Evolutionary conservation across 1,140 invertebrate genomes (phyloP), one percentile per base, ranked within the genome.

Genomic region (Probaryconus sp.): DNA sequence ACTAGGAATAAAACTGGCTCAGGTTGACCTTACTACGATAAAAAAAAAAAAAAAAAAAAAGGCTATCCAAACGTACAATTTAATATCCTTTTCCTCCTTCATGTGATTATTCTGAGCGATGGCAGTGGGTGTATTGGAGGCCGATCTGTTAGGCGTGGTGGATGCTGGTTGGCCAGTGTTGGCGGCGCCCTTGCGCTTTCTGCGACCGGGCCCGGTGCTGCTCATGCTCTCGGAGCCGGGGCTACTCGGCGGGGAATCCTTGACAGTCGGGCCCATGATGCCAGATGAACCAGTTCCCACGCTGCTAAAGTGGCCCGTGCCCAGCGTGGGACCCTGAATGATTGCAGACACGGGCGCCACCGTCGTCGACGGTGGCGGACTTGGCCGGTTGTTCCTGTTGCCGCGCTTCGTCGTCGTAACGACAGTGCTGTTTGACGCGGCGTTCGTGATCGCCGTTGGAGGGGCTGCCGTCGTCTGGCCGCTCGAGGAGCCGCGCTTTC

Each of bases 211-310:
- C 24, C 80, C 83, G 76, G 21, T 81, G 74, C 83, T 87, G 11
- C 82, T 82, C 84, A 85, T 86, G 47, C 81, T 86, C 61, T 92
- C 91, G 0, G 91, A 92, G 38, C 90, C 90, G 0, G 92, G 92
- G 51, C 91, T 92, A 74, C 91, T 91, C 1, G 92, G 92, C 2
- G 92, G 92, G 1, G 92, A 92, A 51, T 90, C 89, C 67, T 90
- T 90, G 1, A 90, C 85, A 5, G 82, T 84, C 5, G 85, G 84
- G 16, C 85, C 85, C 84, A 87, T 87, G 9, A 77, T 71, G 38
- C 69, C 76, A 4, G 35, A 48, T 5, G 81, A 63, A 16, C 79
- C 78, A 61, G 78, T 45, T 60, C 79, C 78, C 58, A 87, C 76
- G 47, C 81, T 83, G 56, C 84, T 86, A 56, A 87, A 87, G 43